Conservation (phyloP, 2,888 invertebrate genomes). For the Tipula confusa region DNA sequence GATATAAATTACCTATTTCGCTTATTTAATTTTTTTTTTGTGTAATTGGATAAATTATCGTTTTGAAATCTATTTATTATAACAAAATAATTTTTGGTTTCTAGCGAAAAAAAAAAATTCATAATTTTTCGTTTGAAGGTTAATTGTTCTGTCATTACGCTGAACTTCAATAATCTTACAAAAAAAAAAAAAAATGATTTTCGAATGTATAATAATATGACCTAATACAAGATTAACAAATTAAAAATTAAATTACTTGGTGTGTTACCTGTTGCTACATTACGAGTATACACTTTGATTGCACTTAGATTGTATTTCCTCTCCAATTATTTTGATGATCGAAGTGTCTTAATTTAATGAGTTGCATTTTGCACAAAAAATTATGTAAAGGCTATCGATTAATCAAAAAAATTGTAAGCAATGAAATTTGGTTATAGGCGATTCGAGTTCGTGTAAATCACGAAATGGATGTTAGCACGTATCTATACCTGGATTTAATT, state of each 20-base stretch:
- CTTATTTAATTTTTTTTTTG: background rate
- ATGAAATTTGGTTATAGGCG: background rate
- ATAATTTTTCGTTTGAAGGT: slow-evolving; percentile 8
- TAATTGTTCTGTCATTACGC: slow-evolving; percentile 12
- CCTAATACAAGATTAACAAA: background rate
- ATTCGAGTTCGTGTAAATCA: background rate
- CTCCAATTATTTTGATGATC: background rate
- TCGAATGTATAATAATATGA: background rate
- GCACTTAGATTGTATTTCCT: background rate
- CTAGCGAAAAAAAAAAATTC: background rate
- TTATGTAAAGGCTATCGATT: background rate
- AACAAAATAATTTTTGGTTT: background rate
- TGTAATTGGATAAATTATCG: slow-evolving; percentile 25
- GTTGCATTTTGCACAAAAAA: background rate
- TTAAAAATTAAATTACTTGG: background rate
- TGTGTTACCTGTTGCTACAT: background rate
- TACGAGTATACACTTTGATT: background rate
- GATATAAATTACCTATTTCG: background rate
- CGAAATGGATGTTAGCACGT: too few species aligned
- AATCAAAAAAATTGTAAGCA: background rate
- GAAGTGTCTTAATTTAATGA: background rate
- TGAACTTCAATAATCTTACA: too few species aligned
- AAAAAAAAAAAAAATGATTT: background rate
- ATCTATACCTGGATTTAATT: too few species aligned
- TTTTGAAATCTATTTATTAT: slow-evolving; percentile 3